Evolutionary conservation across 2,888 invertebrate genomes (phyloP).

Genomic region (Stenichneumon culpator): DNA sequence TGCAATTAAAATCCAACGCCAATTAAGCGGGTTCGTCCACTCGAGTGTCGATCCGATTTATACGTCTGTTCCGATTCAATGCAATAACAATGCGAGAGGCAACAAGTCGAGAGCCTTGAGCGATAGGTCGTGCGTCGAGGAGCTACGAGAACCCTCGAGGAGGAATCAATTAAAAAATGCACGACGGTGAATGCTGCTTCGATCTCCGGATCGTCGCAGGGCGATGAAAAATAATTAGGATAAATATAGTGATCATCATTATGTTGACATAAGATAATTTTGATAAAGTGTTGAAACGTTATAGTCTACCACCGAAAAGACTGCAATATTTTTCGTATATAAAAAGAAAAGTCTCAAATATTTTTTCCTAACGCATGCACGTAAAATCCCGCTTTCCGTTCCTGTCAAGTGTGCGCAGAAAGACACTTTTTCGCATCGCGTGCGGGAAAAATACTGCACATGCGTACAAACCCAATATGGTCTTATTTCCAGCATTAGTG

Average conservation of each 20-base stretch:
- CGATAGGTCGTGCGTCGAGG: constrained; percentile 3
- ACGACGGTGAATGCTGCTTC: neutral
- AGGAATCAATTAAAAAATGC: neutral
- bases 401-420: too few species aligned
- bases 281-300: too few species aligned
- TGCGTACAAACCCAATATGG: too few species aligned
- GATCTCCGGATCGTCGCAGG: neutral
- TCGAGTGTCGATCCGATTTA: constrained; percentile 22
- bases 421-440: too few species aligned
- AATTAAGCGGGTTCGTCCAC: constrained; percentile 30
- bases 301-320: too few species aligned
- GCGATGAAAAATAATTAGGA: too few species aligned
- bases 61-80: constrained; percentile 15
- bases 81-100: constrained; percentile 19
- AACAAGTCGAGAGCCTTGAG: constrained; percentile 48
- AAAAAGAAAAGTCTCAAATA: neutral
- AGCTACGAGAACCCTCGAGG: neutral
- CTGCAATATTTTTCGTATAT: neutral
- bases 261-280: neutral
- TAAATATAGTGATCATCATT: too few species aligned
- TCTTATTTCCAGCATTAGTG: too few species aligned
- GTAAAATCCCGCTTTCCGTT: too few species aligned
- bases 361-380: too few species aligned
- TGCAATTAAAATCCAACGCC: constrained; percentile 80
- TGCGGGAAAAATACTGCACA: too few species aligned